A percentile compares a stretch with the other conserved stretches of the same genome.
Evolutionary conservation across 2,888 invertebrate species (phyloP).

Genomic region (Junonia oenone): DNA sequence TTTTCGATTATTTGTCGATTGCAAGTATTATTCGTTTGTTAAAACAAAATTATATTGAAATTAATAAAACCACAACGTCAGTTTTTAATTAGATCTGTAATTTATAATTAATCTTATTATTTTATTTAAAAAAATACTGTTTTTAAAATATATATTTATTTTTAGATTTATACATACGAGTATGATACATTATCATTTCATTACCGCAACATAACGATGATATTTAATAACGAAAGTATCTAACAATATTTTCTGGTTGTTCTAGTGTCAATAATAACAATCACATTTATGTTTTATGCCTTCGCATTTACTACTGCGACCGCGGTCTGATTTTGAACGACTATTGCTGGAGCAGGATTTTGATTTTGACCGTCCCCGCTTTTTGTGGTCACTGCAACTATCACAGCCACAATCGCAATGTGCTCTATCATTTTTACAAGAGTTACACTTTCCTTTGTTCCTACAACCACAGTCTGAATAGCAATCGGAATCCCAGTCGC

Average conservation of each 20-base stretch:
- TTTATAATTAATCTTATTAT: no score
- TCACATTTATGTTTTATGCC: constrained; percentile 17
- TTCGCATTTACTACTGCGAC: constrained; percentile 12
- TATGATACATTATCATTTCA: no score
- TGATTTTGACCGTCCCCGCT: constrained; percentile 13
- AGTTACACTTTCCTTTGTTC: constrained; percentile 13
- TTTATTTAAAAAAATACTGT: no score
- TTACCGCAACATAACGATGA: no score
- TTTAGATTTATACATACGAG: no score
- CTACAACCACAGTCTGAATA: constrained; percentile 20
- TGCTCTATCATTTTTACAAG: constrained; percentile 3
- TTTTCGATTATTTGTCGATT: no score
- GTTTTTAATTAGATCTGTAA: no score
- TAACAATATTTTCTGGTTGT: neutral
- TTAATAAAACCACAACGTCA: no score
- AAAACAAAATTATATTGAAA: no score
- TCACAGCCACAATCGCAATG: constrained; percentile 3
- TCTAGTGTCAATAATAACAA: constrained; percentile 6
- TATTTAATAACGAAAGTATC: no score
- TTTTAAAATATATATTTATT: no score
- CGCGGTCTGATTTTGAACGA: constrained; percentile 15
- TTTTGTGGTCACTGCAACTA: constrained; percentile 1
- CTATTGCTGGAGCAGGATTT: constrained; percentile 13
- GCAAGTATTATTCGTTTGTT: no score
- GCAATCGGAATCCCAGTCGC: constrained; percentile 16